Evolutionary conservation across 2,113 vertebrate species (phyloP), one percentile per base, ranked within the genome.

Genomic region (Perca flavescens): DNA sequence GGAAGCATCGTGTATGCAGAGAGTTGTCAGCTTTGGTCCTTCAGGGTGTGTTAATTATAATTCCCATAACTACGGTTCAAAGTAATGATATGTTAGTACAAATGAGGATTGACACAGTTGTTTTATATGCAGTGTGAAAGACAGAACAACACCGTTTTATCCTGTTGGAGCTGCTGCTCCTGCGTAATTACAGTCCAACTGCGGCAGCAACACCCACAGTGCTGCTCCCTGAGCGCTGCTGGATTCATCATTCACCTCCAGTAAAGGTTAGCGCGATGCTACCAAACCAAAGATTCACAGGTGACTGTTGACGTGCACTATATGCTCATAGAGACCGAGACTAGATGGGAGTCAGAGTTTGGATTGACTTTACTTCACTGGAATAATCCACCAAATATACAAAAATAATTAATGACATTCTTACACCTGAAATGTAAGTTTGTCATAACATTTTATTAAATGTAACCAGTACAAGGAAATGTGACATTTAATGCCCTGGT

Each of bases 231-330:
- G 22, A 10, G 74, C 16, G 9, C 70, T 21, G 71, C 81, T 19
- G 52, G 31, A 80, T 85, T 80, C 79, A 85, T 85, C 85, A 84
- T 83, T 76, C 86, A 74, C 90, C 83, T 86, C 83, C 75, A 17
- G 61, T 22, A 72, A 72, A 57, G 72, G 73, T 80, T 69, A 74
- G 80, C 34, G 47, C 10, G 47, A 76, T 9, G 71, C 5, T 67
- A 57, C 43, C 19, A 22, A 74, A 57, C 70, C 53, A 69, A 69
- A 65, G 65, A 83, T 31, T 75, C 70, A 49, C 70, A 63, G 64
- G 46, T 75, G 77, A 76, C 56, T 43, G 56, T 73, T 74, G 28
- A 54, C 67, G 21, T 36, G 25, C 21, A 40, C 5, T 69, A 16
- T 6, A 46, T 13, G 43, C 62, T 12, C 40, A 36, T 2, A 12